Evolutionary conservation across 2,797 vertebrate species (phyloP), one percentile per base, ranked within the genome.

Genomic region (Bradypodion pumilum): DNA sequence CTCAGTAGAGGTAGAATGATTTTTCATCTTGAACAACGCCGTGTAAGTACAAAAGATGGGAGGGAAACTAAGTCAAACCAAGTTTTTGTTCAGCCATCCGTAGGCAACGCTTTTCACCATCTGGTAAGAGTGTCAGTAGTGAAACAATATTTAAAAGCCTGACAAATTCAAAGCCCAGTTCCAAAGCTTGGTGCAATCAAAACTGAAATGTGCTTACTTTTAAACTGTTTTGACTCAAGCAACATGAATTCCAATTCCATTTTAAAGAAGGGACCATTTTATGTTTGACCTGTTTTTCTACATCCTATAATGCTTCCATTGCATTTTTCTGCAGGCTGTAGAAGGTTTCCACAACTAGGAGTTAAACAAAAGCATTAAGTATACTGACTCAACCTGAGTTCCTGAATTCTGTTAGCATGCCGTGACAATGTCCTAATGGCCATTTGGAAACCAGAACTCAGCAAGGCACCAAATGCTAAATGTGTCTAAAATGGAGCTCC

Each of bases 401-500:
- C 70, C 23, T 69, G 42, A 63, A 63, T 74, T 44, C 15, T 88
- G 85, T 88, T 44, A 84, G 62, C 60, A 87, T 86, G 86, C 2
- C 84, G 72, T 16, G 86, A 75, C 0, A 0, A 49, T 60, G 86
- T 44, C 69, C 80, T 79, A 86, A 63, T 85, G 84, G 70, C 1
- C 81, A 62, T 49, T 74, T 72, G 85, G 83, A 81, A 46, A 62
- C 44, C 83, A 87, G 73, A 77, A 70, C 42, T 59, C 83, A 85
- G 83, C 83, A 80, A 85, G 83, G 59, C 29, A 46, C 84, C 87
- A 85, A 86, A 65, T 74, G 56, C 19, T 74, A 42, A 78, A 85
- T 78, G 80, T 7, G 52, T 69, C 85, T 77, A 77, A 81, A 72
- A 82, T 70, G 73, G 63, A 86, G 44, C 70, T 35, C 35, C 84